Evolutionary conservation across 2,888 invertebrate genomes (phyloP).

Genomic region (Globia sparganii): DNA sequence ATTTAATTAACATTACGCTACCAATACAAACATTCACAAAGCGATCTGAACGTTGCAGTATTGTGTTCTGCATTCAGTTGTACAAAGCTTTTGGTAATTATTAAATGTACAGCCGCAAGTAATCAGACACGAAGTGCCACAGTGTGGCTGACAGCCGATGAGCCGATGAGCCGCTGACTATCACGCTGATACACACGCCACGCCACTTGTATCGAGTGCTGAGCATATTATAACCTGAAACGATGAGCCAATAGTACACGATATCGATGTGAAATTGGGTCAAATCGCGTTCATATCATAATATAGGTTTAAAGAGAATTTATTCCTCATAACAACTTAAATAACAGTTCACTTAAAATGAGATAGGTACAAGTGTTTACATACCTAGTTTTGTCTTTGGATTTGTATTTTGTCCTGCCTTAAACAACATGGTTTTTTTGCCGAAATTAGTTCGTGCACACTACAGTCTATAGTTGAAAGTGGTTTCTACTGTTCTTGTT

Average conservation of each 20-base stretch:
- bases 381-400: too few relatives aligned
- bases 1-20: conserved; percentile 3
- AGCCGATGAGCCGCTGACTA: not conserved
- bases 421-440: too few relatives aligned
- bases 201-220: not conserved
- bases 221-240: not conserved
- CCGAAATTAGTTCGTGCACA: too few relatives aligned
- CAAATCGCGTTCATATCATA: not conserved
- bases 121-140: not conserved
- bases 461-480: too few relatives aligned
- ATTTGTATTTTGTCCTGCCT: too few relatives aligned
- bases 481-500: too few relatives aligned
- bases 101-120: not conserved
- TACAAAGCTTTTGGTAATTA: not conserved
- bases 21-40: conserved; percentile 7
- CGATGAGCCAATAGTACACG: not conserved
- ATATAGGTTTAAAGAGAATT: too few relatives aligned
- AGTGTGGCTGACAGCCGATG: not conserved
- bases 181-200: not conserved
- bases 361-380: too few relatives aligned
- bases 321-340: too few relatives aligned
- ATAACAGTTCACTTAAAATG: too few relatives aligned
- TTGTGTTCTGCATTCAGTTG: not conserved
- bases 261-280: not conserved
- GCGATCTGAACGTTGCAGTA: not conserved